Evolutionary conservation across 2,888 invertebrate species (phyloP).

Genomic region (Sylvicola cinctus): DNA sequence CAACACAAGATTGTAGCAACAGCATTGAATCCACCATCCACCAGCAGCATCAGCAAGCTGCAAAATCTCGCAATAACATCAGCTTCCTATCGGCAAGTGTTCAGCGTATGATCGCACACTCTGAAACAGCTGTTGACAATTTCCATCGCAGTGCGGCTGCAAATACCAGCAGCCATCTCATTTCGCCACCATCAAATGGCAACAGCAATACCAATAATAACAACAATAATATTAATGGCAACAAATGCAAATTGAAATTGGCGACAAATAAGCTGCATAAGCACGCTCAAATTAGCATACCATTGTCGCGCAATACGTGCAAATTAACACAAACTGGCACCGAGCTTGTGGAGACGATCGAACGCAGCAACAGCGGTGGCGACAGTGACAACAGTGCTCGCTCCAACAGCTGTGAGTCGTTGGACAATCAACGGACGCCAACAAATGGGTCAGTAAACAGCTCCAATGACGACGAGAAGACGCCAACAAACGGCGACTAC

Average conservation of each 20-base stretch:
- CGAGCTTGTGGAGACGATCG: constrained; percentile 20
- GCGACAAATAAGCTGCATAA: constrained; percentile 1
- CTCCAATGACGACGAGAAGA: constrained; percentile 9
- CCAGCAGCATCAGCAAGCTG: neutral
- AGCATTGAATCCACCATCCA: neutral
- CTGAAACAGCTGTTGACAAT: constrained; percentile 22
- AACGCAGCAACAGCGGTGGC: constrained; percentile 7
- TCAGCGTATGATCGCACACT: constrained; percentile 31
- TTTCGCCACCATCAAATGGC: neutral
- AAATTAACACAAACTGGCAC: constrained; percentile 21
- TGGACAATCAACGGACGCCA: constrained; percentile 10
- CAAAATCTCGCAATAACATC: constrained; percentile 16
- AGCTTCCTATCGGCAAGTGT: constrained; percentile 31
- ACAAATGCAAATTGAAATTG: neutral
- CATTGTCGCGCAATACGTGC: constrained; percentile 20
- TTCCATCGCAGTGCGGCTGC: neutral
- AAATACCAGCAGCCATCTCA: neutral
- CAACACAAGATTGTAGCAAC: too few relatives aligned
- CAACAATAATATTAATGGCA: constrained; percentile 8
- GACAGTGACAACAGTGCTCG: too few relatives aligned
- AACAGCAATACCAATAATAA: neutral
- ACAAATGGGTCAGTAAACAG: constrained; percentile 3
- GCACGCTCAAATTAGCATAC: constrained; percentile 15
- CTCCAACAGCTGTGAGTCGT: constrained; percentile 13
- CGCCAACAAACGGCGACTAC: constrained; percentile 8